These are phyloP conservation scores for Esperia sulphurella DNA, from an alignment of 2,888 invertebrate species.

Conservation along the genomic window DNA sequence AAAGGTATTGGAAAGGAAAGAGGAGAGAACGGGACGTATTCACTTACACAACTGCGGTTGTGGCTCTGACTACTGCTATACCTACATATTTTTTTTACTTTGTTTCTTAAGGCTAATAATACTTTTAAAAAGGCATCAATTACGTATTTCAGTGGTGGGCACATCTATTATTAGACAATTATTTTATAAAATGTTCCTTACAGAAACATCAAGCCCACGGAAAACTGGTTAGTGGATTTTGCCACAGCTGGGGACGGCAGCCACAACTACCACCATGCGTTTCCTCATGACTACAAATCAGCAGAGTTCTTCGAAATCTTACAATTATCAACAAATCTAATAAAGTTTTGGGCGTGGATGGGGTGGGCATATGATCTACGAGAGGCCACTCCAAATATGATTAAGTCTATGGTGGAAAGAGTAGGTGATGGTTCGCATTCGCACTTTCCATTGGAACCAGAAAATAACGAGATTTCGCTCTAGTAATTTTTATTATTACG, in stretches of 20 bases:
- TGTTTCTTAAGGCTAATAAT: too few species aligned
- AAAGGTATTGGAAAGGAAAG: too few species aligned
- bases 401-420: neutral
- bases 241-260: slow-evolving; percentile 77
- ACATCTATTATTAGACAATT: too few species aligned
- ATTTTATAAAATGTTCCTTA: neutral
- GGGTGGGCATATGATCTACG: slow-evolving; percentile 26
- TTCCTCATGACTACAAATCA: slow-evolving; percentile 76
- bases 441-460: neutral
- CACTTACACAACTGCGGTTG: too few species aligned
- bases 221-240: slow-evolving; percentile 61
- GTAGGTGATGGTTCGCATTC: neutral
- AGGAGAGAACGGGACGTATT: too few species aligned
- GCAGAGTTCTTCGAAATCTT: slow-evolving; percentile 47
- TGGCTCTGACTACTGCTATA: too few species aligned
- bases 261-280: slow-evolving; percentile 84
- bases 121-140: too few species aligned
- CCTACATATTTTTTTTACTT: too few species aligned
- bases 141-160: too few species aligned
- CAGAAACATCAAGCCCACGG: neutral
- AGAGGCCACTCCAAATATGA: slow-evolving; percentile 1
- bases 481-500: too few species aligned
- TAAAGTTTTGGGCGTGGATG: slow-evolving; percentile 17
- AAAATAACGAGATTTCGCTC: too few species aligned
- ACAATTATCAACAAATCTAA: slow-evolving; percentile 18